These are phyloP conservation scores for Smithornis capensis DNA, from an alignment of 2,113 vertebrate species.

Conservation along the genomic window DNA sequence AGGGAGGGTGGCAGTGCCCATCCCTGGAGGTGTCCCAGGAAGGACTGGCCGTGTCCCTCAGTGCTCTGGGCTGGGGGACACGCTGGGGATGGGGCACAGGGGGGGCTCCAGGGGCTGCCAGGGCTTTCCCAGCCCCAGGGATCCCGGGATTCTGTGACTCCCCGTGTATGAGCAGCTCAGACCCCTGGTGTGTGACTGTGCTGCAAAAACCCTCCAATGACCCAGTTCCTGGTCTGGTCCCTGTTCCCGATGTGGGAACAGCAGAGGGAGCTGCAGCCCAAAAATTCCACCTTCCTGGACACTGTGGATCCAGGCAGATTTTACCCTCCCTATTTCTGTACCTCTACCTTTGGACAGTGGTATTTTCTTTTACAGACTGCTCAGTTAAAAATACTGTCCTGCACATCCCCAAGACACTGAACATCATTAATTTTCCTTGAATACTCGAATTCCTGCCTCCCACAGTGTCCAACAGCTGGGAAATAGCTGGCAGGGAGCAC, in stretches of 20 bases:
- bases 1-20: no score
- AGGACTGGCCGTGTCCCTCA: no score
- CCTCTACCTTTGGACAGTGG: fast-evolving
- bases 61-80: neutral
- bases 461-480: neutral
- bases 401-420: neutral
- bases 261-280: constrained; percentile 31
- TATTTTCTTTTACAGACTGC: no score
- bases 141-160: fast-evolving
- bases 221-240: fast-evolving
- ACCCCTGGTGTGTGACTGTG: fast-evolving
- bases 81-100: fast-evolving
- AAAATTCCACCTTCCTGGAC: fast-evolving
- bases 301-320: fast-evolving
- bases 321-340: fast-evolving
- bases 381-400: neutral
- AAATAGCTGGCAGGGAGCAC: neutral
- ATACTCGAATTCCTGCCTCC: neutral
- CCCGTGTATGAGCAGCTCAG: fast-evolving
- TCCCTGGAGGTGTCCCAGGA: no score
- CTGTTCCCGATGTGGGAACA: fast-evolving
- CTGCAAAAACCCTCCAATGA: neutral
- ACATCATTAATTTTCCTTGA: neutral
- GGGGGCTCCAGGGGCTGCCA: neutral
- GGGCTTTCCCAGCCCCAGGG: neutral